Evolutionary conservation across 2,888 invertebrate genomes (phyloP).

Genomic region (Apodemia hepburni): DNA sequence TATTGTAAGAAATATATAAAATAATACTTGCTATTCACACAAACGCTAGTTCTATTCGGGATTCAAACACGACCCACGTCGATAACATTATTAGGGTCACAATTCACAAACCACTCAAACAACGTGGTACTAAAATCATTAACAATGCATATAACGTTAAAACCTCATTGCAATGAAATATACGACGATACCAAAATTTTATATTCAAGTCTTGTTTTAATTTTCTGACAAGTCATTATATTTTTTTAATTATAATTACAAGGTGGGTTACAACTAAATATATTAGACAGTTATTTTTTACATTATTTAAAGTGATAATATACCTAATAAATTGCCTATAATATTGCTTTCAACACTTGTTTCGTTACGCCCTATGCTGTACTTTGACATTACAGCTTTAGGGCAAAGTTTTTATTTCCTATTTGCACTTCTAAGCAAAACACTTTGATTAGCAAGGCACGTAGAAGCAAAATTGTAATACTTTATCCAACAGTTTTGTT

Average conservation of each 20-base stretch:
- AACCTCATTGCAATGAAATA: background rate
- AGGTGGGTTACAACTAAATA: conserved; percentile 9
- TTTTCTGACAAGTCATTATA: conserved; percentile 9
- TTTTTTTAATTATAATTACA: conserved; percentile 9
- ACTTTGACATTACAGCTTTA: no score
- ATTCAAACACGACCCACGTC: no score
- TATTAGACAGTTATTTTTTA: background rate
- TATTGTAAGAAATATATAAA: no score
- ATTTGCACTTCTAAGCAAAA: no score
- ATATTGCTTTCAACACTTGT: background rate
- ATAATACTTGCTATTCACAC: no score
- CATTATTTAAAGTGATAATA: background rate
- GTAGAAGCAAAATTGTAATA: no score
- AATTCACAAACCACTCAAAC: background rate
- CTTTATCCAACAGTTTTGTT: no score
- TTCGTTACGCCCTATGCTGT: background rate
- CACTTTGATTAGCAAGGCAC: no score
- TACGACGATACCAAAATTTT: background rate
- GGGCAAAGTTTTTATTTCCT: no score
- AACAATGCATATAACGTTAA: background rate
- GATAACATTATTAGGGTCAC: background rate
- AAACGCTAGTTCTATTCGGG: no score
- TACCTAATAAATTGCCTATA: conserved; percentile 2
- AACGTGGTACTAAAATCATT: background rate
- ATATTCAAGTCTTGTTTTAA: conserved; percentile 7